Conservation (phyloP, 2,797 vertebrate genomes). For the Okamejei kenojei region DNA sequence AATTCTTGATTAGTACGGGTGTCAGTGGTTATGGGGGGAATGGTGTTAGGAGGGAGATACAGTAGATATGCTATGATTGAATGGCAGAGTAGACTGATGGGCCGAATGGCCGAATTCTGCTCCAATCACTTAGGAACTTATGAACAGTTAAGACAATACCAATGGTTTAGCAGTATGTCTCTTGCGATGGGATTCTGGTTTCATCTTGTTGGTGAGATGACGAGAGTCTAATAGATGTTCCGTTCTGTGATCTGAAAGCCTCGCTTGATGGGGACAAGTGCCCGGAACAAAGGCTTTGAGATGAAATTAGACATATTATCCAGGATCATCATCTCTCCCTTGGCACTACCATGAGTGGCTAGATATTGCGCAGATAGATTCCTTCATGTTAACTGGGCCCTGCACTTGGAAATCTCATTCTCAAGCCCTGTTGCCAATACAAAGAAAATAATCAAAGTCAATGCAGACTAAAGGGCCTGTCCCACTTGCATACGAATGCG, state of each 20-base stretch:
- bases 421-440: background rate
- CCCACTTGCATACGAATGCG: no score
- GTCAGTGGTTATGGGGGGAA: no score
- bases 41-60: no score
- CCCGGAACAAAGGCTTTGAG: background rate
- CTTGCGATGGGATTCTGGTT: no score
- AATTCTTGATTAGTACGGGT: no score
- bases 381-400: background rate
- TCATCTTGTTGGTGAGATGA: background rate
- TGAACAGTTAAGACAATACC: no score
- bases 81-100: no score
- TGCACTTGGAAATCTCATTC: background rate
- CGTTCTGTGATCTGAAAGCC: background rate
- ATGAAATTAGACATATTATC: background rate
- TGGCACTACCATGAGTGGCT: background rate
- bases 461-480: background rate
- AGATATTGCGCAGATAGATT: background rate
- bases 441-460: background rate
- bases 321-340: background rate
- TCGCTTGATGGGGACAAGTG: background rate
- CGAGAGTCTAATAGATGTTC: background rate
- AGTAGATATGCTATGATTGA: no score
- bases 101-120: no score
- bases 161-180: no score
- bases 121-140: no score